Evolutionary conservation across 2,113 vertebrate species (phyloP), one percentile per base, ranked within the genome.

Genomic region (Atractosteus spatula): DNA sequence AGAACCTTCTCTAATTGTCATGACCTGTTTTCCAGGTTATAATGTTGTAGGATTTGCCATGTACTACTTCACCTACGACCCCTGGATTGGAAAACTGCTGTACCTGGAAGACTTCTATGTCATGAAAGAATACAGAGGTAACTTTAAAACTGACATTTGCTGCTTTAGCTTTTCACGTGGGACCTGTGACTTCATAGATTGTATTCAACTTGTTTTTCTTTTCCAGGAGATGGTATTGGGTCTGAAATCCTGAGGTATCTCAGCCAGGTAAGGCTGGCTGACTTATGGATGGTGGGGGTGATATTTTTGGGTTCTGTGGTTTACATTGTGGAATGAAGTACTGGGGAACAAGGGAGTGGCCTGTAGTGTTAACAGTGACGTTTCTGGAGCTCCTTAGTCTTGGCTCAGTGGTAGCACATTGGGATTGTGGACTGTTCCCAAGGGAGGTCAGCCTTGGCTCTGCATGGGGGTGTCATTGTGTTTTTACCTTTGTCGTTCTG

Each of bases 51-150:
- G 77, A 45, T 94, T 93, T 79, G 89, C 89, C 29, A 95, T 87
- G 82, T 92, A 93, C 80, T 93, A 92, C 70, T 91, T 89, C 76
- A 94, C 85, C 5, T 94, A 93, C 4, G 84, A 94, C 71, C 86
- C 89, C 44, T 90, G 89, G 89, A 87, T 83, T 79, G 91, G 90
- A 71, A 94, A 90, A 76, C 81, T 90, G 54, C 82, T 92, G 67
- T 91, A 95, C 78, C 83, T 95, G 70, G 89, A 95, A 71, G 92
- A 93, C 75, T 93, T 95, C 77, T 95, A 87, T 42, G 88, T 88
- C 61, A 92, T 70, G 81, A 66, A 89, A 68, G 81, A 83, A 62
- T 89, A 87, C 72, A 73, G 84, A 78, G 89, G 90, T 92, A 84
- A 29, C 2, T 29, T 29, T 29, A 29, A 29, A 29, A 29, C 29